Percentiles rank a stretch among this genome's conserved stretches.
Evolutionary conservation across 1,140 invertebrate species (phyloP).

Genomic region (Drosophila suzukii): DNA sequence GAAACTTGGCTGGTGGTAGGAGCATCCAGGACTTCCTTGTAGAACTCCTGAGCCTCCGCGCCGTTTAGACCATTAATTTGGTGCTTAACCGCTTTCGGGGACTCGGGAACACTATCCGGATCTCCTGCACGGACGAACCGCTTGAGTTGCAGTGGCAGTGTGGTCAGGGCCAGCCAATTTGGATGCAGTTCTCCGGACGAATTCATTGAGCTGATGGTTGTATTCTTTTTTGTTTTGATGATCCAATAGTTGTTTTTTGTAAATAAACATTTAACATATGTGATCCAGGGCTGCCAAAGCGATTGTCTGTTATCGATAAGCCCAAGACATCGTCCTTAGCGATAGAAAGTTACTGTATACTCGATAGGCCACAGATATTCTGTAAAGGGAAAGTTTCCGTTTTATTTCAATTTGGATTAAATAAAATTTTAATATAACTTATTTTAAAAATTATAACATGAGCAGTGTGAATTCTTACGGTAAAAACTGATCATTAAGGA

Average conservation of each 20-base stretch:
- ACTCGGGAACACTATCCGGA: not conserved
- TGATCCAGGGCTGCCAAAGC: not conserved
- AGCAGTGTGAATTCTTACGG: too few relatives aligned
- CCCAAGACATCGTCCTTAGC: too few relatives aligned
- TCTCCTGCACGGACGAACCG: constrained; percentile 64
- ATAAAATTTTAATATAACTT: too few relatives aligned
- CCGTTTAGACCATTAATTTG: constrained; percentile 45
- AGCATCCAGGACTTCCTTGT: constrained; percentile 62
- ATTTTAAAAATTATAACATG: too few relatives aligned
- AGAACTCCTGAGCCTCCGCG: constrained; percentile 62
- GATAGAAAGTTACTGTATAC: too few relatives aligned
- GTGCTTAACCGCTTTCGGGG: constrained; percentile 6
- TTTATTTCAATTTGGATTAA: too few relatives aligned
- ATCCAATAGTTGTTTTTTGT: too few relatives aligned
- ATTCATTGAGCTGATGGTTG: constrained; percentile 47
- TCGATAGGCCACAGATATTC: too few relatives aligned
- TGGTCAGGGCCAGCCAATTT: constrained; percentile 78
- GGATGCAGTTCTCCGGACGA: constrained; percentile 69
- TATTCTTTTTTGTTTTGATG: too few relatives aligned
- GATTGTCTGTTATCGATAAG: too few relatives aligned
- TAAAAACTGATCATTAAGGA: too few relatives aligned
- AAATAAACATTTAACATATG: constrained; percentile 3
- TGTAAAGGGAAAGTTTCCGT: too few relatives aligned
- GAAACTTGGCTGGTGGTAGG: constrained; percentile 3
- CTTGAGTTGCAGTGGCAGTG: constrained; percentile 67